Base-by-base conservation (phyloP, 1,140 invertebrate genomes). In the Anastatus disparis region DNA sequence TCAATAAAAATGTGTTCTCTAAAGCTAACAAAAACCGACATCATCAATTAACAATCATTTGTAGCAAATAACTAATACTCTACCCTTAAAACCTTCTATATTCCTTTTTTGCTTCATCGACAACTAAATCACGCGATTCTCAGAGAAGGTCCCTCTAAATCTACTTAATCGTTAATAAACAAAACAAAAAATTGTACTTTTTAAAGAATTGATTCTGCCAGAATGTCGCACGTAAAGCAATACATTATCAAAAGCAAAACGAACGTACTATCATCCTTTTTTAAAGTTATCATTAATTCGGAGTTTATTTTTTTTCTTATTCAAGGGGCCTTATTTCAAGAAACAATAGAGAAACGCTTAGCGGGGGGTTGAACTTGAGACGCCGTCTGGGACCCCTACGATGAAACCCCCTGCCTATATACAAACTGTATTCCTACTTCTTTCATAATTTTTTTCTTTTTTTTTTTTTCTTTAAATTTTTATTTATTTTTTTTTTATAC, bases 241-340 rank as follows among this genome's bases (percentile, higher is more conserved):
- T 70, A 40, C 68, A 63, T 70, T 46, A 26, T 29, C 35, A 26
- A 17, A 44, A 3, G 3, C 53, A 38, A 35, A 56, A 29, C 8
- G 27, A 15, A 53, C 22, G 52, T 6, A 29, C n/a, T n/a, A n/a
- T n/a, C 12, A 17, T 31, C 4, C 15, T 17, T 1, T n/a, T 4
- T 29, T 17, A 10, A 56, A 53, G 66, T 70, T 46, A 70, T 70
- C 59, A 70, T 70, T 70, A 70, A 70, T 63, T 48, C 59, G 29
- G 1, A 9, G 31, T n/a, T n/a, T n/a, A n/a, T n/a, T n/a, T n/a
- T n/a, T n/a, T n/a, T n/a, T n/a, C n/a, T n/a, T n/a, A n/a, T n/a
- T n/a, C n/a, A n/a, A n/a, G n/a, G n/a, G n/a, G n/a, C n/a, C n/a
- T n/a, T n/a, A n/a, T n/a, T n/a, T n/a, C n/a, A n/a, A n/a, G n/a